phyloP scores from a whole-genome alignment of 2,888 invertebrate genomes.

The Lamellibrachia satsuma region DNA sequence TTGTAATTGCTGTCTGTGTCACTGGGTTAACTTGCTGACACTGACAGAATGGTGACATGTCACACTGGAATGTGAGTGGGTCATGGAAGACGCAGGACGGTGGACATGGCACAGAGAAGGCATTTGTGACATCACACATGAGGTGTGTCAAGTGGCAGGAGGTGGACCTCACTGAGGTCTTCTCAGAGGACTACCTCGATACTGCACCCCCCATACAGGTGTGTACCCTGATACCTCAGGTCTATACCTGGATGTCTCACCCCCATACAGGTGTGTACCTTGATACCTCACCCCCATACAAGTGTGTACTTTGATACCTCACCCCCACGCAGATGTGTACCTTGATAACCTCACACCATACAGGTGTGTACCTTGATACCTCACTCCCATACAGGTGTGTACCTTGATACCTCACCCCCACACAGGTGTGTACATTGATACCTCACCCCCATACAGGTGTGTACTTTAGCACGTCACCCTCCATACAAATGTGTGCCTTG shows the following conservation, averaged over 20 bases:
- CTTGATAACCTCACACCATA: neutral
- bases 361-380: neutral
- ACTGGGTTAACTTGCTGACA: neutral
- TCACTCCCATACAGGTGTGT: neutral
- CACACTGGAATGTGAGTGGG: conserved; percentile 49
- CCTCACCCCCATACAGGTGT: too few relatives aligned
- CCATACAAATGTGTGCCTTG: too few relatives aligned
- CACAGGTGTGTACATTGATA: too few relatives aligned
- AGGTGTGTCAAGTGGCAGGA: conserved; percentile 50
- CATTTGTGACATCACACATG: conserved; percentile 48
- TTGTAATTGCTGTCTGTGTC: neutral
- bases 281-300: neutral
- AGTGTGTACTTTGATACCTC: neutral
- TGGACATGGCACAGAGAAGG: conserved; percentile 49
- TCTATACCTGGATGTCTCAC: neutral
- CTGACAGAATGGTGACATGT: conserved; percentile 43
- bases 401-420: neutral
- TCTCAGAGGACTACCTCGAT: conserved; percentile 49
- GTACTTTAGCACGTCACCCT: too few relatives aligned
- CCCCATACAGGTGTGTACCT: neutral
- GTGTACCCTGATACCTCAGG: neutral
- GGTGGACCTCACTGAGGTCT: conserved; percentile 46
- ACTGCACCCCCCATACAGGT: conserved; percentile 53
- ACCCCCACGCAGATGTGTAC: conserved; percentile 41
- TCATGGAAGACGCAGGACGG: conserved; percentile 42